Base-by-base conservation (phyloP, 2,888 invertebrate species). In the Acanthoscelides obtectus region DNA sequence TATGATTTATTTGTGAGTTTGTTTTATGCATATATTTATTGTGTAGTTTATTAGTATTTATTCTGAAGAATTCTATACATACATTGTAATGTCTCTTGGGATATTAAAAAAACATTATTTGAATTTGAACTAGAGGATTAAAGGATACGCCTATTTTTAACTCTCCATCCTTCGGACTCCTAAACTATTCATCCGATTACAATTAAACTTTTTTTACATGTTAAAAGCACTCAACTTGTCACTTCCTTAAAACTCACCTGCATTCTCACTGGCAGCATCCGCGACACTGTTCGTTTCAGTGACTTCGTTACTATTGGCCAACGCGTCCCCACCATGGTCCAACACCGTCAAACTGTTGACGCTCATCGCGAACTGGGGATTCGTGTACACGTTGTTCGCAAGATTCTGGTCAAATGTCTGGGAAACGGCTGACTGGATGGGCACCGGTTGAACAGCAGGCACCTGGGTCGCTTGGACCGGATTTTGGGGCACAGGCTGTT, bases 291-390 rank as follows among this genome's bases (percentile, higher is more conserved):
- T 75, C 6, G 76, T 74, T 67, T 80, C 80, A 25, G 74, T 78
- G 19, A 77, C 75, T 20, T 74, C 74, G 17, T 75, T 68, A 22
- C 22, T 20, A 12, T 66, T 66, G 22, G 66, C 5, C 17, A 22
- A 8, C 5, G 71, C 70, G 64, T 77, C 78, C 4, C 75, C 77
- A 69, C 77, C 79, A 64, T 75, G 75, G 67, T 78, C 77, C 65
- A 83, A 79, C 19, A 77, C 77, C 0, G 83, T 82, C 70, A 82
- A 76, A 78, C 82, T 85, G 73, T 81, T 83, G 20, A 83, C 83
- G 77, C 82, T 83, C 74, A 82, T 82, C 20, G 84, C 80, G 73
- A 85, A 85, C 74, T 84, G 83, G 0, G 85, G 84, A 76, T 84
- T 85, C 25, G 83, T 82, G 76, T 85, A 84, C 65, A 84, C 82